Conservation (phyloP, 2,888 invertebrate species). For the Pristionchus japonicus region DNA sequence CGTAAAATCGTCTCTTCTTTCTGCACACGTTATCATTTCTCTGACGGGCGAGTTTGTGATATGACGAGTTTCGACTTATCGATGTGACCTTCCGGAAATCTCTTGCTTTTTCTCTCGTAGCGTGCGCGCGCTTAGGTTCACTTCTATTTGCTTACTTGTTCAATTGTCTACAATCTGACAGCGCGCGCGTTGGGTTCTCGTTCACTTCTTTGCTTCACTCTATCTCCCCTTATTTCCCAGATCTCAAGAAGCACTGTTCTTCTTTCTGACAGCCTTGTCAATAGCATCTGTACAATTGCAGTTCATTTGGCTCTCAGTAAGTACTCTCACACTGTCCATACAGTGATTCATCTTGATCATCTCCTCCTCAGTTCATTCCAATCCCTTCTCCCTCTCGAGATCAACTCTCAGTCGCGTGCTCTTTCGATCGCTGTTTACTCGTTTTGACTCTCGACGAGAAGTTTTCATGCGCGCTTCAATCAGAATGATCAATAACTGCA, state of each 20-base stretch:
- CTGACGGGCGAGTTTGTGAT: too few species aligned
- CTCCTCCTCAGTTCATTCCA: background rate
- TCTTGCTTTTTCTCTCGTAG: background rate
- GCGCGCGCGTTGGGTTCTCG: background rate
- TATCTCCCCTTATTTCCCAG: background rate
- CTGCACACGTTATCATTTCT: too few species aligned
- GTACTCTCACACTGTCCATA: background rate
- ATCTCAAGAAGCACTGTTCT: background rate
- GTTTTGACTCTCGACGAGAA: background rate
- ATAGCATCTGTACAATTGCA: background rate
- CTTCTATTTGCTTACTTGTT: constrained; percentile 25
- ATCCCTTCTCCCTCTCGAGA: background rate
- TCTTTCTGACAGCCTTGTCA: background rate
- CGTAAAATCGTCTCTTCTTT: too few species aligned
- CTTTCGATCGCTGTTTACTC: constrained; percentile 18
- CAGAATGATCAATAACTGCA: background rate
- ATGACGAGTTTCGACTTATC: too few species aligned
- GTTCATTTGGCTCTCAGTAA: background rate
- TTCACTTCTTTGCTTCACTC: background rate
- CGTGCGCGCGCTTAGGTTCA: constrained; percentile 8
- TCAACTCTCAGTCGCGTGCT: constrained; percentile 18
- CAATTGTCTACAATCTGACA: constrained; percentile 20
- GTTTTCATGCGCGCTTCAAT: background rate
- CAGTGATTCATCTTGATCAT: background rate
- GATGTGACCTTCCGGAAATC: background rate